Conservation (phyloP, 2,113 vertebrate species). For the Chlamydotis undulata region DNA sequence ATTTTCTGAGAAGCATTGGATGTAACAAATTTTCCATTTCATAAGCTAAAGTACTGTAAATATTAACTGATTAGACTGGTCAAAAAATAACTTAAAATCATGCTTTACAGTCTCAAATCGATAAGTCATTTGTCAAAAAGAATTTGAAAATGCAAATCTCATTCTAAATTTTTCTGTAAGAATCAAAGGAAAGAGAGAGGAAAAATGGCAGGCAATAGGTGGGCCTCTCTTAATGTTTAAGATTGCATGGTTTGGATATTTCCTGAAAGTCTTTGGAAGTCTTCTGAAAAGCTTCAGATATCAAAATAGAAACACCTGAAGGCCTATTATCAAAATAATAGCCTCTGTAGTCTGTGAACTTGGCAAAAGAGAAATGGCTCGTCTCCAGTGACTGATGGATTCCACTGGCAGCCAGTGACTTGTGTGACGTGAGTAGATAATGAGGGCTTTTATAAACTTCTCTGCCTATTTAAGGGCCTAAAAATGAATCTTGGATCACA, state of each 20-base stretch:
- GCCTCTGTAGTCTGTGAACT: not conserved
- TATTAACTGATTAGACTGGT: not conserved
- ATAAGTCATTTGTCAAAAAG: not conserved
- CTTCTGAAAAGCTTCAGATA: slow-evolving; percentile 6
- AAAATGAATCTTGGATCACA: slow-evolving; percentile 7
- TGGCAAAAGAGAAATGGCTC: not conserved
- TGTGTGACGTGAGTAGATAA: not conserved
- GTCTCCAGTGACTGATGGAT: not conserved
- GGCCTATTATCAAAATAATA: not conserved
- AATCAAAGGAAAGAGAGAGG: not conserved
- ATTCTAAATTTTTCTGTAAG: not conserved
- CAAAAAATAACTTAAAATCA: not conserved
- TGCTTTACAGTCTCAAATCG: not conserved
- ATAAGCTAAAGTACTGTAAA: not conserved
- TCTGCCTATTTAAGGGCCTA: slow-evolving; percentile 7
- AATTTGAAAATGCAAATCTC: not conserved
- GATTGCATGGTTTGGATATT: not conserved
- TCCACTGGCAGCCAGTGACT: not conserved
- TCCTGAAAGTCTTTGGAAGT: not conserved
- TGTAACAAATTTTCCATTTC: not conserved
- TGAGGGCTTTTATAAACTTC: not conserved
- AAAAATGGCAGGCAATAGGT: not conserved
- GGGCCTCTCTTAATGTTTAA: not conserved
- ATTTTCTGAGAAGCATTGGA: not conserved
- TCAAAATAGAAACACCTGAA: slow-evolving; percentile 22